A percentile compares a stretch with the other conserved stretches of the same genome.
These are phyloP conservation scores for Leptarthrus brevirostris DNA, from an alignment of 2,888 invertebrate genomes.

Conservation along the genomic window DNA sequence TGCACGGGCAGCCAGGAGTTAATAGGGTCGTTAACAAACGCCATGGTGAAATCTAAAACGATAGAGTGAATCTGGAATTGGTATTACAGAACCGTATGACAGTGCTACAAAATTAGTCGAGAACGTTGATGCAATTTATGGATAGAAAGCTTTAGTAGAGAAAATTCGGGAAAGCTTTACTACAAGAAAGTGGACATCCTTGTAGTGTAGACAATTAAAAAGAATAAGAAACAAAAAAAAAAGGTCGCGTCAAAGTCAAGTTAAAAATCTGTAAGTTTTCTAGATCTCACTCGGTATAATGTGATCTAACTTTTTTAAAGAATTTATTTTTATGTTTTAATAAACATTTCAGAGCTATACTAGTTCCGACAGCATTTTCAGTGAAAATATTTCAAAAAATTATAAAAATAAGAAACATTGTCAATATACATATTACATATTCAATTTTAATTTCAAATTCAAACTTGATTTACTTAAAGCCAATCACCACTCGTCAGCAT, in stretches of 20 bases:
- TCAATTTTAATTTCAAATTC: neutral
- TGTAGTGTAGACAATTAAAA: conserved; percentile 87
- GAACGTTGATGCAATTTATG: conserved; percentile 82
- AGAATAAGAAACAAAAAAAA: conserved; percentile 79
- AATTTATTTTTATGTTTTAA: neutral
- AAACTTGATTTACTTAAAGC: conserved; percentile 59
- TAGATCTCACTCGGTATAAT: conserved; percentile 64
- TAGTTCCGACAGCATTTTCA: conserved; percentile 64
- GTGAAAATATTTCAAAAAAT: conserved; percentile 64
- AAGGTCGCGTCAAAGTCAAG: conserved; percentile 74
- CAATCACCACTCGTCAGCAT: conserved; percentile 59
- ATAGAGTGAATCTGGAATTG: conserved; percentile 82
- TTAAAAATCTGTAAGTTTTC: conserved; percentile 69
- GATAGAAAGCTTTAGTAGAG: conserved; percentile 81
- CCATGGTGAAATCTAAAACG: too few species aligned
- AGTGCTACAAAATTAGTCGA: conserved; percentile 76
- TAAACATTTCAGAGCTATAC: conserved; percentile 60
- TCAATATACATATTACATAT: conserved; percentile 19
- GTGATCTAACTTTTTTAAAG: neutral
- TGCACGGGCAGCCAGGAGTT: too few species aligned
- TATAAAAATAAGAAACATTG: conserved; percentile 67
- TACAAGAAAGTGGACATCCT: conserved; percentile 89
- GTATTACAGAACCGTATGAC: conserved; percentile 84
- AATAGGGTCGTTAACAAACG: too few species aligned
- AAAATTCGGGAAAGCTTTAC: conserved; percentile 80